These are phyloP conservation scores for Allolobophora icterica DNA, from an alignment of 2,888 invertebrate species.

Conservation along the genomic window DNA sequence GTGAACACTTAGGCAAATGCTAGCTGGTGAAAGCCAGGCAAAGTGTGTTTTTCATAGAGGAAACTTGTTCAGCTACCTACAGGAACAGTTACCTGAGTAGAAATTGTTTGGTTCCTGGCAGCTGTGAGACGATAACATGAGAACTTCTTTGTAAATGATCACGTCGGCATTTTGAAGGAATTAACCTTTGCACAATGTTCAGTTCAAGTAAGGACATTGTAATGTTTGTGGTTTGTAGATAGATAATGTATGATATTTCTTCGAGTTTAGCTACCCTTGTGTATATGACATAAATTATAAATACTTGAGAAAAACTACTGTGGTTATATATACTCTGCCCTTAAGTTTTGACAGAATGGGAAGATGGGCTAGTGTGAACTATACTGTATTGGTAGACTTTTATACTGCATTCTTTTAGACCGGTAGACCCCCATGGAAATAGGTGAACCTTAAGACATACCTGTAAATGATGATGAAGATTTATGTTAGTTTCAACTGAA, in stretches of 20 bases:
- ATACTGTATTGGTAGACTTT: no score
- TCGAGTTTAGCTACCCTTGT: background rate
- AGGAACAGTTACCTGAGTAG: background rate
- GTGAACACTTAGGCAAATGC: background rate
- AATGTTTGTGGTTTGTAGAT: background rate
- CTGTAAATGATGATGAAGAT: no score
- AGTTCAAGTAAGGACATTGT: background rate
- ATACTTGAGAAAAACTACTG: background rate
- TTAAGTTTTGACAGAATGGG: background rate
- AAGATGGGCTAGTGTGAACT: no score
- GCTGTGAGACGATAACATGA: background rate
- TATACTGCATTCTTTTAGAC: no score
- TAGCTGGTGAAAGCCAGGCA: background rate
- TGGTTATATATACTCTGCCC: background rate
- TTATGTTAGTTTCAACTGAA: no score
- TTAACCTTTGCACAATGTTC: constrained; percentile 1
- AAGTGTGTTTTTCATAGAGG: background rate
- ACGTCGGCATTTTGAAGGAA: background rate
- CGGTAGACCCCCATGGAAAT: no score
- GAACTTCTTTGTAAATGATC: background rate
- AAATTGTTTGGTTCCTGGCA: background rate
- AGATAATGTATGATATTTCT: background rate
- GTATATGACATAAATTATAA: constrained; percentile 8
- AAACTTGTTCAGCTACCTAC: background rate
- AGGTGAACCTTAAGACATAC: no score